These are phyloP conservation scores for Antedon mediterranea DNA, from an alignment of 53 echinoderm and acorn worm species.

Conservation along the genomic window DNA sequence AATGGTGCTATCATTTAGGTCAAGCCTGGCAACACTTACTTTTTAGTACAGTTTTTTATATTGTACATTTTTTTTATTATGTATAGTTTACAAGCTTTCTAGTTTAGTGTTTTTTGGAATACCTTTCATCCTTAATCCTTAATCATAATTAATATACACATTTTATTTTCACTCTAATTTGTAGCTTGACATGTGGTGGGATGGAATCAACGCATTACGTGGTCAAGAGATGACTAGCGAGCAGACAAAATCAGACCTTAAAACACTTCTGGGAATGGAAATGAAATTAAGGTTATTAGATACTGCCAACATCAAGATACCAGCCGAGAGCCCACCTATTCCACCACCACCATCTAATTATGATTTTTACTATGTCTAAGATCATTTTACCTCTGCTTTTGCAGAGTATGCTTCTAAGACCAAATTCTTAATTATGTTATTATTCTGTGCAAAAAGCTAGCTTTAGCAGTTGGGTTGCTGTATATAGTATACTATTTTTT, in stretches of 20 bases:
- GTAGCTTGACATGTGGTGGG: slow-evolving; percentile 97
- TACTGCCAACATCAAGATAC: slow-evolving; percentile 92
- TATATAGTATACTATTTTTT: no score
- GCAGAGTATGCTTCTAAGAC: no score
- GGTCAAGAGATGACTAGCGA: slow-evolving; percentile 59
- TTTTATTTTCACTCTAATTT: not conserved
- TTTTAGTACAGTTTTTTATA: no score
- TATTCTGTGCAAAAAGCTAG: no score
- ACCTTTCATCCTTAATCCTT: not conserved
- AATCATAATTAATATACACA: not conserved
- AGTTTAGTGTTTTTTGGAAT: not conserved
- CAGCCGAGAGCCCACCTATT: slow-evolving; percentile 66
- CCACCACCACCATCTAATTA: slow-evolving; percentile 81
- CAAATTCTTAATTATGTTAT: no score
- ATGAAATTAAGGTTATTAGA: slow-evolving; percentile 91
- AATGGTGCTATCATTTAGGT: no score
- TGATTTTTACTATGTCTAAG: slow-evolving; percentile 78
- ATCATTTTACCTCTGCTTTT: no score
- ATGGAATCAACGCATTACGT: slow-evolving; percentile 74
- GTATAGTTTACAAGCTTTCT: not conserved
- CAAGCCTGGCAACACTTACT: no score
- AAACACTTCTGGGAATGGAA: slow-evolving; percentile 89
- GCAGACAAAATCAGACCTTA: slow-evolving; percentile 66
- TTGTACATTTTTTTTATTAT: no score
- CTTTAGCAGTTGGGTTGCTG: no score